Evolutionary conservation across 2,888 invertebrate genomes (phyloP).

Genomic region (Plagodis pulveraria): DNA sequence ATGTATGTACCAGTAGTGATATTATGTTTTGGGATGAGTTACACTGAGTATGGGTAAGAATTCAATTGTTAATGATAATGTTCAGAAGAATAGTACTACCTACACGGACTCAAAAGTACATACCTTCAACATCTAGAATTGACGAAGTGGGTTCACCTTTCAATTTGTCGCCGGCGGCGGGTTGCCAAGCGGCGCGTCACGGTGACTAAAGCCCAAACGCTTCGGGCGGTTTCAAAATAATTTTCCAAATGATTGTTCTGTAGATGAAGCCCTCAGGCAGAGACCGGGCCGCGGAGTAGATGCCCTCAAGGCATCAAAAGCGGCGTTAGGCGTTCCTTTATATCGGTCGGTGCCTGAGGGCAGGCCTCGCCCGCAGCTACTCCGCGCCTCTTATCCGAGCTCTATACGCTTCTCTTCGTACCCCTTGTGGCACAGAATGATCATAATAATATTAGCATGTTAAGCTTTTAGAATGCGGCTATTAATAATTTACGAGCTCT

Average conservation of each 20-base stretch:
- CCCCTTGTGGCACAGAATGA: conserved; percentile 37
- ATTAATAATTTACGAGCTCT: conserved; percentile 63
- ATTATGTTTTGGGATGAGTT: too few species aligned
- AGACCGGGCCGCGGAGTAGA: conserved; percentile 23
- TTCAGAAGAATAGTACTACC: too few species aligned
- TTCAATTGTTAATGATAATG: too few species aligned
- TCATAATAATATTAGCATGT: conserved; percentile 43
- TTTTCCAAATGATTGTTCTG: conserved; percentile 79
- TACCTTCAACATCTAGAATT: conserved; percentile 1
- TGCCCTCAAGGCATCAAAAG: conserved; percentile 57
- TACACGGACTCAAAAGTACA: not conserved
- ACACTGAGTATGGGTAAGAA: too few species aligned
- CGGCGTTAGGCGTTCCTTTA: conserved; percentile 62
- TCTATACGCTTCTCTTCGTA: conserved; percentile 24
- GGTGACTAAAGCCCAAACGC: conserved; percentile 37
- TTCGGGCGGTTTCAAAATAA: conserved; percentile 69
- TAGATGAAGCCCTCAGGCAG: conserved; percentile 67
- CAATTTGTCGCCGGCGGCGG: conserved; percentile 23
- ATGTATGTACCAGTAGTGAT: too few species aligned
- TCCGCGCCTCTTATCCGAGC: conserved; percentile 19
- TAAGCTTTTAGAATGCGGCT: conserved; percentile 50
- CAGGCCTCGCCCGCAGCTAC: conserved; percentile 37
- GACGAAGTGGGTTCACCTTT: conserved; percentile 20
- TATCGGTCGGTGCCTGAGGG: conserved; percentile 47
- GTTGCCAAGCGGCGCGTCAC: conserved; percentile 16